phyloP scores from a whole-genome alignment of 2,113 vertebrate species.

The Mesoclemmys tuberculata region DNA sequence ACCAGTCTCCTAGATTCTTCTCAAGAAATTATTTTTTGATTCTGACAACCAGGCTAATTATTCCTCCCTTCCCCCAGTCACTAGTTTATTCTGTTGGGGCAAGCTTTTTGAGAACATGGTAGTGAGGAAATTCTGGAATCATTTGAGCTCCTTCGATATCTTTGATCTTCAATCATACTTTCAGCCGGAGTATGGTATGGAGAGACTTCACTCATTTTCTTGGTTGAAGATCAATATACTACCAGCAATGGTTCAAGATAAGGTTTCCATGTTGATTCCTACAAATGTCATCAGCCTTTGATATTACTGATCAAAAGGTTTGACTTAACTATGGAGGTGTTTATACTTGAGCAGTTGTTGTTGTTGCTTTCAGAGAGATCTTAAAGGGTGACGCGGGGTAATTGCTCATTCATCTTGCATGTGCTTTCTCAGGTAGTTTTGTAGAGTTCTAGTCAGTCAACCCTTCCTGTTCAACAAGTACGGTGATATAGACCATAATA shows the following conservation, averaged over 20 bases:
- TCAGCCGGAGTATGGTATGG: not conserved
- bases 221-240: not conserved
- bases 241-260: not conserved
- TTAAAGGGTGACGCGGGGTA: not conserved
- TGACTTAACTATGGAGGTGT: not conserved
- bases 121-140: not conserved
- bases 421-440: not conserved
- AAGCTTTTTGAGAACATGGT: not conserved
- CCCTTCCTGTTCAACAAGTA: not conserved
- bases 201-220: not conserved
- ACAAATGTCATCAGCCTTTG: not conserved
- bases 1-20: not conserved
- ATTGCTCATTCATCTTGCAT: not conserved
- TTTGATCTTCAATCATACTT: not conserved
- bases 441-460: not conserved
- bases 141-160: not conserved
- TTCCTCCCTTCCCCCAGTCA: not conserved
- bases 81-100: not conserved
- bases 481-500: not conserved
- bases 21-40: not conserved
- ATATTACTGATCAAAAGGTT: not conserved
- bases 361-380: not conserved
- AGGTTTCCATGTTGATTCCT: not conserved
- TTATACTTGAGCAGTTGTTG: not conserved
- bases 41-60: not conserved